phyloP scores from a whole-genome alignment of 2,888 invertebrate species.

The Mythimna loreyi region DNA sequence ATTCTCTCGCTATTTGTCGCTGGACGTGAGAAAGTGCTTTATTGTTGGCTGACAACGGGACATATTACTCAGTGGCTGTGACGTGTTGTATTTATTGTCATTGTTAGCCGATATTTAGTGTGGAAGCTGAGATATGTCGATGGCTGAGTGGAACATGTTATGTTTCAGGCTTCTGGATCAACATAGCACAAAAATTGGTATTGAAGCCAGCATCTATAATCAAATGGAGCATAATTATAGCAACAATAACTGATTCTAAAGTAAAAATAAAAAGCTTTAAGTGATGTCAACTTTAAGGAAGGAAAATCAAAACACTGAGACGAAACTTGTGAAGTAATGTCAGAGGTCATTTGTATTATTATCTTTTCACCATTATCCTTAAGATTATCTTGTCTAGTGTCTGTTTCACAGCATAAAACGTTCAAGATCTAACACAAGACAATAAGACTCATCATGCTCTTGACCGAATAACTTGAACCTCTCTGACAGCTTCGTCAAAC shows the following conservation, averaged over 20 bases:
- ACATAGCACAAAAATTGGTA: no score
- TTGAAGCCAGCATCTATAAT: background rate
- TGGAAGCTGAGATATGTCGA: conserved; percentile 32
- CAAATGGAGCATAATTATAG: background rate
- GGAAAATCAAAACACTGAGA: background rate
- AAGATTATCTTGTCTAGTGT: background rate
- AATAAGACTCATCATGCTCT: conserved; percentile 1
- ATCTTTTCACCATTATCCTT: background rate
- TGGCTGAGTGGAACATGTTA: conserved; percentile 12
- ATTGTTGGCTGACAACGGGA: conserved; percentile 80
- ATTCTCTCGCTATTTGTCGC: conserved; percentile 88
- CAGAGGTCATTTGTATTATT: background rate
- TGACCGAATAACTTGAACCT: conserved; percentile 10
- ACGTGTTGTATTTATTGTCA: conserved; percentile 58
- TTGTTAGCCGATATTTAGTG: conserved; percentile 51
- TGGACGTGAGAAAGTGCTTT: conserved; percentile 86
- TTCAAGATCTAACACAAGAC: background rate
- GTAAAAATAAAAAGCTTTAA: no score
- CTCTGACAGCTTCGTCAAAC: conserved; percentile 6
- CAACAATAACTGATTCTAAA: background rate
- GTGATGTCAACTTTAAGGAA: background rate
- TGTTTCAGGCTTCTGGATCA: conserved; percentile 21
- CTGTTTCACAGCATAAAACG: background rate
- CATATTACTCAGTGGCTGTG: conserved; percentile 71
- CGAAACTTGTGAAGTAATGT: no score